Base-by-base conservation (phyloP, 1,140 invertebrate species). In the Tetramorium alpestre region DNA sequence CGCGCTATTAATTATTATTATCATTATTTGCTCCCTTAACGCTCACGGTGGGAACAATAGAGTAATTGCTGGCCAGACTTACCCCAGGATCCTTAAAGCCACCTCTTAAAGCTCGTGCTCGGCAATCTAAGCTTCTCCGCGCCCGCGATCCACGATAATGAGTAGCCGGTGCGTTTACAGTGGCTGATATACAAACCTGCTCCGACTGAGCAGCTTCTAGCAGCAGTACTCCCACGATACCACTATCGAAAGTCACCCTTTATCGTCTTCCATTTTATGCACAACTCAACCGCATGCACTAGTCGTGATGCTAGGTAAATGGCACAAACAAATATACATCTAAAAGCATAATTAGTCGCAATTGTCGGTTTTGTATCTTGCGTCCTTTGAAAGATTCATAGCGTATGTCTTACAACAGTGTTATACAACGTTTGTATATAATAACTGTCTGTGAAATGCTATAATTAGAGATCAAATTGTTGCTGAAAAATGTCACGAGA, bases 41-140 rank as follows among this genome's bases (percentile, higher is more conserved):
- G 41, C 18, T 84, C 54, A n/a, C 80, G 25, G 4, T 49, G 67
- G 58, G 44, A 44, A 82, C 77, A 69, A 86, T 82, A 47, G 44
- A 22, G 77, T 86, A 86, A 86, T 86, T 86, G 54, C 22, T 67
- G 28, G 41, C 69, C 54, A 47, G 56, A 82, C 76, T 70, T 69
- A 80, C 65, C n/a, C 38, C 3, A 5, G 51, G 56, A 51, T 60
- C 64, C 60, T 80, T 73, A 81, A 81, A 81, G 85, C 76, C 41
- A 84, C 62, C 69, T 47, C 65, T 87, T 87, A 82, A 89, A 84
- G 86, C 84, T 91, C 84, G 85, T 91, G 84, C 64, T 72, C 65
- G 11, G 60, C 58, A 54, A 75, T 85, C 86, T 85, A 77, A 85
- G 72, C 73, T 80, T 62, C 64, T 65, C 72, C 84, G 60, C 49